Evolutionary conservation across 2,797 vertebrate species (phyloP), one percentile per base, ranked within the genome.

Genomic region (Sebastes cheni): DNA sequence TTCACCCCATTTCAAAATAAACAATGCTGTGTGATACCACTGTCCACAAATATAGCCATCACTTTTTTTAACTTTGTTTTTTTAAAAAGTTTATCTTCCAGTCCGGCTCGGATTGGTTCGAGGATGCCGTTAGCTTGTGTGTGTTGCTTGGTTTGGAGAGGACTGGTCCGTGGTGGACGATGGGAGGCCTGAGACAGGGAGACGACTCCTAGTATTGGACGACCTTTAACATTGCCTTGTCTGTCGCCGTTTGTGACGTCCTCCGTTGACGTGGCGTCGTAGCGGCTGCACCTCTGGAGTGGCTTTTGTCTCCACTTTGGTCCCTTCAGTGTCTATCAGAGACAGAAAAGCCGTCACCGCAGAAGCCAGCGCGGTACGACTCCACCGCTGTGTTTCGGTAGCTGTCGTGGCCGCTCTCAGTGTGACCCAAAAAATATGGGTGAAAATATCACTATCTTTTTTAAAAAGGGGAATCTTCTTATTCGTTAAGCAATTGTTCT

Each of bases 31-130:
- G 97, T 97, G 97, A 97, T 95, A 96, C 95, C 92, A 97, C 96
- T 95, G 96, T 97, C 95, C 96, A 97, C 97, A 97, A 97, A 96
- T 97, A 97, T 97, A 97, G 96, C 97, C 96, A 97, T 97, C 94
- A 86, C 95, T 95, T 94, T 95, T 96, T 95, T 93, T 86, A 22
- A 78, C 68, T 85, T 84, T 76, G 27, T 88, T 88, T 93, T 92
- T 86, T 89, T 84, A 89, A 89, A 89, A 91, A 88, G 82, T 94
- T 91, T 79, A 60, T 88, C 50, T 64, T 75, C 64, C 42, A 69
- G 81, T 92, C 87, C 85, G 20, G 91, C 76, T 93, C 84, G 92
- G 62, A 95, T 89, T 88, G 95, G 94, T 93, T 96, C 95, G 93
- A 95, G 93, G 95, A 97, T 95, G 94, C 95, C 95, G 95, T 96